Evolutionary conservation across 2,888 invertebrate genomes (phyloP).

Genomic region (Dicyrtomina minuta): DNA sequence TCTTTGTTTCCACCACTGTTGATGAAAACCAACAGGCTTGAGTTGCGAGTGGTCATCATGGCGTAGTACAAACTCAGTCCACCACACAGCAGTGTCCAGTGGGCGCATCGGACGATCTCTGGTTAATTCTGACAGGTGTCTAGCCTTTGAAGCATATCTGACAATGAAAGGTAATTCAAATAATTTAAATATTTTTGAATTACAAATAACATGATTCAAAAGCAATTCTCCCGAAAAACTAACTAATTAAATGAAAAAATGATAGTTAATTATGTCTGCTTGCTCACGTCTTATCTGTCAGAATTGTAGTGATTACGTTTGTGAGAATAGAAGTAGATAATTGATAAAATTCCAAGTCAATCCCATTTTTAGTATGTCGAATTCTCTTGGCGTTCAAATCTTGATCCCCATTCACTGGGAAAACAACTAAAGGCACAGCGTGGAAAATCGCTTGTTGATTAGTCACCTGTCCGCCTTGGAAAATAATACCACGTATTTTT

Average conservation of each 20-base stretch:
- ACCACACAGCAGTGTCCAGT: constrained; percentile 12
- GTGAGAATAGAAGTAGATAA: constrained; percentile 36
- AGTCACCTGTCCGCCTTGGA: constrained; percentile 44
- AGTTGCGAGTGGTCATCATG: constrained; percentile 2
- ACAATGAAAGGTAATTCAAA: too few relatives aligned
- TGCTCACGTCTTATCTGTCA: constrained; percentile 38
- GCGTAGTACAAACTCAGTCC: constrained; percentile 13
- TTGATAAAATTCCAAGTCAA: constrained; percentile 37
- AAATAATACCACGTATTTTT: constrained; percentile 42
- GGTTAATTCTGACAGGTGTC: background rate
- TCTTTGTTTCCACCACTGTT: constrained; percentile 6
- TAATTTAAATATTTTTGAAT: too few relatives aligned
- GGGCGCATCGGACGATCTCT: constrained; percentile 1
- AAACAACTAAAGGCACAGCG: constrained; percentile 41
- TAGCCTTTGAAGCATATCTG: background rate
- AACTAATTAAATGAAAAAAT: too few relatives aligned
- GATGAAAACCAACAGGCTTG: background rate
- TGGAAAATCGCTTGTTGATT: constrained; percentile 41
- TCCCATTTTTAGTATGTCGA: constrained; percentile 40
- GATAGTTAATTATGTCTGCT: background rate
- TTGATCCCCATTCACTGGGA: constrained; percentile 46
- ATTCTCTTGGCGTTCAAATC: constrained; percentile 44
- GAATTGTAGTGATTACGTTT: constrained; percentile 35
- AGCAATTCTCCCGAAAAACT: too few relatives aligned
- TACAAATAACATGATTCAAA: too few relatives aligned